phyloP scores from a whole-genome alignment of 2,113 vertebrate genomes.

The Anguilla japonica region DNA sequence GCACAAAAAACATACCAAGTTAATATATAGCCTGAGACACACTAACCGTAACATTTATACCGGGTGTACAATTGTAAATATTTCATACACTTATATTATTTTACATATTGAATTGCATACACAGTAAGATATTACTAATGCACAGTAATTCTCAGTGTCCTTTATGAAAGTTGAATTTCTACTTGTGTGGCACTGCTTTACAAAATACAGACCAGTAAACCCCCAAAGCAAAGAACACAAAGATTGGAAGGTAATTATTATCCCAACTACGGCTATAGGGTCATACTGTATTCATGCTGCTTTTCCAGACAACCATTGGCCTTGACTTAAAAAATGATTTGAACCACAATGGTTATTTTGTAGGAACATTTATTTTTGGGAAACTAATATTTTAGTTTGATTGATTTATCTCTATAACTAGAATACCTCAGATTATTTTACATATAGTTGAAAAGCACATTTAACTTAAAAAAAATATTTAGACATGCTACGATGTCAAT shows the following conservation, averaged over 20 bases:
- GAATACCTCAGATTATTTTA: too few species aligned
- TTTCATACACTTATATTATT: too few species aligned
- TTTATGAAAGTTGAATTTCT: too few species aligned
- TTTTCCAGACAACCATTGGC: slow-evolving; percentile 16
- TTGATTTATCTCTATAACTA: too few species aligned
- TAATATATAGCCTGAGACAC: too few species aligned
- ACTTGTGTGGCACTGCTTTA: not conserved
- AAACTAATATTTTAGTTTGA: too few species aligned
- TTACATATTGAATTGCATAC: not conserved
- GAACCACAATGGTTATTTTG: slow-evolving; percentile 20
- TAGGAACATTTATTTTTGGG: not conserved
- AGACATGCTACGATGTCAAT: too few species aligned
- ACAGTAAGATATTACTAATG: not conserved
- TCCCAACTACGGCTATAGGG: not conserved
- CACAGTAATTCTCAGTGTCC: too few species aligned
- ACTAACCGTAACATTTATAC: too few species aligned
- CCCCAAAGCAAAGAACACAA: not conserved
- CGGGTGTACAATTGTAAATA: too few species aligned
- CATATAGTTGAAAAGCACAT: too few species aligned
- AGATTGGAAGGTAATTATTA: not conserved
- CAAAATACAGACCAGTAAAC: not conserved
- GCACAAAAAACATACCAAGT: not conserved
- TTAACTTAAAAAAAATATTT: too few species aligned
- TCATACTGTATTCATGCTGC: not conserved
- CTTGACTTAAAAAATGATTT: slow-evolving; percentile 31